phyloP scores from a whole-genome alignment of 2,113 vertebrate species.

The Rallus limicola region DNA sequence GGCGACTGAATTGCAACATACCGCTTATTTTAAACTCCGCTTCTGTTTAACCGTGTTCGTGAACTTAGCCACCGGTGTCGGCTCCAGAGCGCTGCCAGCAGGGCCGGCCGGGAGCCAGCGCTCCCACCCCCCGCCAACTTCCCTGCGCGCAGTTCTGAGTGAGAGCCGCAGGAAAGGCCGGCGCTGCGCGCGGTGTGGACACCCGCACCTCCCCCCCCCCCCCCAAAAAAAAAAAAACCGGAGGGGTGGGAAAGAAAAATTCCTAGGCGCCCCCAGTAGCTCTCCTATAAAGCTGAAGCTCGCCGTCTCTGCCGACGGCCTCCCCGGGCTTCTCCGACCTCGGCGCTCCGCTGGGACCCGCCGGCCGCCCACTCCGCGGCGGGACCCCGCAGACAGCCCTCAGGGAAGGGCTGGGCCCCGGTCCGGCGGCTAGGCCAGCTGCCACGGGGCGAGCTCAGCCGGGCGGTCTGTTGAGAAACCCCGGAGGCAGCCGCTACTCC shows the following conservation, averaged over 20 bases:
- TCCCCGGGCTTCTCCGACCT: too few species aligned
- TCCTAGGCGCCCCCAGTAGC: fast-evolving
- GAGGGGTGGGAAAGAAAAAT: too few species aligned
- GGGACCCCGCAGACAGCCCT: too few species aligned
- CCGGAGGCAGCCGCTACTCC: too few species aligned
- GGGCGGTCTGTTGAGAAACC: too few species aligned
- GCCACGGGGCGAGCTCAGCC: background rate
- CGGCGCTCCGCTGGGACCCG: background rate
- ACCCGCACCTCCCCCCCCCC: too few species aligned
- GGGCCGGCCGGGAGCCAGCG: background rate
- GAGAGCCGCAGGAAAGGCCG: background rate
- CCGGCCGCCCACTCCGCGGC: background rate
- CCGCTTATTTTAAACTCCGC: background rate
- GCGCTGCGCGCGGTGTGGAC: fast-evolving
- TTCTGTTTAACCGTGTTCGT: background rate
- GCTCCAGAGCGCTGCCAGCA: background rate
- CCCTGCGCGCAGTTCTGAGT: too few species aligned
- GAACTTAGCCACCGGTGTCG: background rate
- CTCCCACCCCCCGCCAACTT: background rate
- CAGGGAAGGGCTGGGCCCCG: background rate
- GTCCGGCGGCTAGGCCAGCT: background rate
- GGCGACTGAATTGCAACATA: fast-evolving
- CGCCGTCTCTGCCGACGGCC: background rate
- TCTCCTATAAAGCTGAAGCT: background rate
- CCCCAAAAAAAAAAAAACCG: background rate